Conservation (phyloP, 2,113 vertebrate genomes). For the Sula dactylatra region DNA sequence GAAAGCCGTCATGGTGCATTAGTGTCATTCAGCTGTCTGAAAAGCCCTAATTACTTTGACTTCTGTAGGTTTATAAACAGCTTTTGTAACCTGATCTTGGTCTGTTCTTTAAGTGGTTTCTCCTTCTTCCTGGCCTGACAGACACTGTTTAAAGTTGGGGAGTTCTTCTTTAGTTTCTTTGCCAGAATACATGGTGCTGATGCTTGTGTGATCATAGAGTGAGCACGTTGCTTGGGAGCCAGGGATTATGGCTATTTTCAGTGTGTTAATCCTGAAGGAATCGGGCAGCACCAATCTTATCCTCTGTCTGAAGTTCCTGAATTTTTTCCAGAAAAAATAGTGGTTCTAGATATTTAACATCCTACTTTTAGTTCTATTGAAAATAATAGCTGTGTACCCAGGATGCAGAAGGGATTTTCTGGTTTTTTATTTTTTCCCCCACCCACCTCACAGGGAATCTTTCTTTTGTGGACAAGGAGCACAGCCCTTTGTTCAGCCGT, state of each 20-base stretch:
- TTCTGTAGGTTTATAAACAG: not conserved
- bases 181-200: not conserved
- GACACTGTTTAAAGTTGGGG: not conserved
- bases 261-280: not conserved
- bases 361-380: not conserved
- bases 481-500: not conserved
- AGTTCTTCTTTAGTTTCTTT: constrained; percentile 7
- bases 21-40: not conserved
- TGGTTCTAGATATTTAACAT: not conserved
- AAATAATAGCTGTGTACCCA: not conserved
- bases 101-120: not conserved
- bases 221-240: not conserved
- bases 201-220: not conserved
- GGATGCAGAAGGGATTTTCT: not conserved
- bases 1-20: not conserved
- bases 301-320: not conserved
- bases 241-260: constrained; percentile 41
- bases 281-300: not conserved
- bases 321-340: not conserved
- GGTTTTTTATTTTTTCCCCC: not conserved
- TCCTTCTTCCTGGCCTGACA: not conserved
- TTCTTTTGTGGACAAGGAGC: not conserved
- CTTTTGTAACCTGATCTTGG: not conserved
- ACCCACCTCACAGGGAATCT: not conserved
- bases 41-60: not conserved